phyloP scores from a whole-genome alignment of 1,140 invertebrate species.

The Hyles euphorbiae region DNA sequence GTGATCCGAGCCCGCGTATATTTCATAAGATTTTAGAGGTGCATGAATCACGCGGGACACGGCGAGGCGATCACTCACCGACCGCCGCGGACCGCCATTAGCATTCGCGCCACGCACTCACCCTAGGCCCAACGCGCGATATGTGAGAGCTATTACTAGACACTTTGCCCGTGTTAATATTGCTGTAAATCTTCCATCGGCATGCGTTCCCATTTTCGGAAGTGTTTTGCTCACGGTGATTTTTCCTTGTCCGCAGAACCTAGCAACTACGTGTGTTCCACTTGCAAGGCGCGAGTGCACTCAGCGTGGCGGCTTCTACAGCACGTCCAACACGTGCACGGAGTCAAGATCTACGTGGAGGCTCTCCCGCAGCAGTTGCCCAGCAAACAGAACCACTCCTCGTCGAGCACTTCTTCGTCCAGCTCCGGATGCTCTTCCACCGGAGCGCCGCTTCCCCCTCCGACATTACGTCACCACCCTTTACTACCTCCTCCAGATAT shows the following conservation, averaged over 20 bases:
- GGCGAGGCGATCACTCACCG: slow-evolving; percentile 68
- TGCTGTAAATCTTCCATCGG: slow-evolving; percentile 63
- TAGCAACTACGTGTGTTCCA: slow-evolving; percentile 94
- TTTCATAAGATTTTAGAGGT: slow-evolving; percentile 75
- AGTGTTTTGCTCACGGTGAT: slow-evolving; percentile 23
- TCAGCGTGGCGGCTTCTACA: slow-evolving; percentile 96
- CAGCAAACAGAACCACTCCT: slow-evolving; percentile 72
- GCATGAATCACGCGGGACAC: slow-evolving; percentile 72
- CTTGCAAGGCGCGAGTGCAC: slow-evolving; percentile 91
- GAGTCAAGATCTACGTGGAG: slow-evolving; percentile 94
- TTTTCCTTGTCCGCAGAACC: slow-evolving; percentile 90
- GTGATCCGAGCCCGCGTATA: slow-evolving; percentile 68
- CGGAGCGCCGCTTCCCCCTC: slow-evolving; percentile 77
- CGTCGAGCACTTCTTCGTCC: slow-evolving; percentile 75
- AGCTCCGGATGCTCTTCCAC: slow-evolving; percentile 77
- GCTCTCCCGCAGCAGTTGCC: slow-evolving; percentile 72
- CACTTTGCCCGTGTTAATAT: slow-evolving; percentile 72
- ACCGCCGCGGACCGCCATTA: slow-evolving; percentile 47
- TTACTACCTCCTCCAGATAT: slow-evolving; percentile 80
- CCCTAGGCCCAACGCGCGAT: slow-evolving; percentile 71
- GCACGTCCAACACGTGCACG: slow-evolving; percentile 95
- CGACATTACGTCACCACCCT: slow-evolving; percentile 78
- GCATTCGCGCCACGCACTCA: slow-evolving; percentile 57
- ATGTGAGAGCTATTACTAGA: slow-evolving; percentile 75
- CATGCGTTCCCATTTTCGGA: slow-evolving; percentile 39